A percentile compares a stretch with the other conserved stretches of the same genome.
phyloP scores from a whole-genome alignment of 2,113 vertebrate species.

The Zootoca vivipara region DNA sequence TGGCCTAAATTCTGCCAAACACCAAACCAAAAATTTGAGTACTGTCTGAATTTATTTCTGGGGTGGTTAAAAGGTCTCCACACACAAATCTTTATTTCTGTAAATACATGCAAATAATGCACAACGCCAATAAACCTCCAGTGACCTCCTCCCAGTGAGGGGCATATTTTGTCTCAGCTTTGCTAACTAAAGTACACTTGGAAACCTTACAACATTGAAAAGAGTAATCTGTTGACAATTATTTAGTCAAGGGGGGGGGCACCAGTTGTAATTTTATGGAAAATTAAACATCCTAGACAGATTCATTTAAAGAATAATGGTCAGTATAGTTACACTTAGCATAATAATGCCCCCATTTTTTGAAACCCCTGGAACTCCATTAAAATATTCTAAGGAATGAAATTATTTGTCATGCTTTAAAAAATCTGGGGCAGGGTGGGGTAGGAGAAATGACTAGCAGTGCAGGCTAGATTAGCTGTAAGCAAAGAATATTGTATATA shows the following conservation, averaged over 20 bases:
- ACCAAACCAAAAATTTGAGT: too few relatives aligned
- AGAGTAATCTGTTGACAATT: background rate
- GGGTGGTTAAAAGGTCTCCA: too few relatives aligned
- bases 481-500: background rate
- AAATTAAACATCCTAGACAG: background rate
- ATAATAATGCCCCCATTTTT: background rate
- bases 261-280: background rate
- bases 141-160: background rate
- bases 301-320: background rate
- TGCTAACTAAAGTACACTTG: background rate
- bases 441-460: background rate
- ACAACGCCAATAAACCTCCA: too few relatives aligned
- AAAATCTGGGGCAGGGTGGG: too few relatives aligned
- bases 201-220: background rate
- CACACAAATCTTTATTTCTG: background rate
- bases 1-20: too few relatives aligned
- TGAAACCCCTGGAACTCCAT: background rate
- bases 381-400: background rate
- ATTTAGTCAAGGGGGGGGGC: background rate
- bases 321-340: background rate
- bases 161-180: background rate
- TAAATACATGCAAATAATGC: background rate
- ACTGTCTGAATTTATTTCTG: too few relatives aligned
- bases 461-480: fast-evolving
- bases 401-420: background rate